These are phyloP conservation scores for Mungos mungo DNA, from an alignment of 2,113 vertebrate genomes.

Conservation along the genomic window DNA sequence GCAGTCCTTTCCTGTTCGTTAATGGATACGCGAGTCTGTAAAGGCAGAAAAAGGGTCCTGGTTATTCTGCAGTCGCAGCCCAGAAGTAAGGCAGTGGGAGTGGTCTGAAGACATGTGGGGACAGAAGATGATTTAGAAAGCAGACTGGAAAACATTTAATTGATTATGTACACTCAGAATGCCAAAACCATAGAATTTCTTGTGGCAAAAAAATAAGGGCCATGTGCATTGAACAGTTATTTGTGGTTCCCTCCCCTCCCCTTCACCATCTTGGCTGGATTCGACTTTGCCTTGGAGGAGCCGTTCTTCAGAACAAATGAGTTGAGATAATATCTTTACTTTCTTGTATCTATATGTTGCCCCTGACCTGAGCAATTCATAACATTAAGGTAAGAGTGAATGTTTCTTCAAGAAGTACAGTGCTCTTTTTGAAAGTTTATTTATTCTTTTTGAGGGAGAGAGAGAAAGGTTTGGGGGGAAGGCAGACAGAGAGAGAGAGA, in stretches of 20 bases:
- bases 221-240: not conserved
- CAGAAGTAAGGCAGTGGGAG: not conserved
- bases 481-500: too few relatives aligned
- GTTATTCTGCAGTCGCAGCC: not conserved
- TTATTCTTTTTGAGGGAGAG: too few relatives aligned
- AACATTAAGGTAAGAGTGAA: not conserved
- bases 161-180: not conserved
- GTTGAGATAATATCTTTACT: not conserved
- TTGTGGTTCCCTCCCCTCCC: not conserved
- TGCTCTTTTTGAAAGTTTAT: not conserved
- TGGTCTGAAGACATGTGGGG: not conserved
- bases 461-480: too few relatives aligned
- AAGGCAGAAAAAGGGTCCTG: not conserved
- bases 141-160: not conserved
- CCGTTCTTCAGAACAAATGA: not conserved
- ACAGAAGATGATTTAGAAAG: not conserved
- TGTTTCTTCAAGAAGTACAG: not conserved
- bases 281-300: not conserved
- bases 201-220: not conserved
- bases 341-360: not conserved
- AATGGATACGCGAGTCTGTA: too few relatives aligned
- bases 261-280: accelerated
- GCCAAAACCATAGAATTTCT: not conserved
- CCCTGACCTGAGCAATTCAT: too few relatives aligned
- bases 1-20: not conserved